These are phyloP conservation scores for Aradophagus sp. DNA, from an alignment of 1,140 invertebrate genomes.

Conservation along the genomic window DNA sequence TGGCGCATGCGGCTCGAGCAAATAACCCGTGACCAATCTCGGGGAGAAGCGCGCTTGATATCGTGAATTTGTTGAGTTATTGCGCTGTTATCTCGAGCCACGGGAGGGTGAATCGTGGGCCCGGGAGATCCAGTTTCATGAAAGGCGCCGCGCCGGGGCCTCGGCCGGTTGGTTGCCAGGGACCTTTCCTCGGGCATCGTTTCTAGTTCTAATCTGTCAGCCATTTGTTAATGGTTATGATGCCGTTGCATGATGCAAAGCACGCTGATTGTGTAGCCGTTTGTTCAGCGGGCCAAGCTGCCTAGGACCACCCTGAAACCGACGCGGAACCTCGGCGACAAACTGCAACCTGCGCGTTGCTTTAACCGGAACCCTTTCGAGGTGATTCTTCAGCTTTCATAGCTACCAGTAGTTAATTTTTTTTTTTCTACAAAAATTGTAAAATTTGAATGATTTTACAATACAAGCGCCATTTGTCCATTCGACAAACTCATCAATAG, in stretches of 20 bases:
- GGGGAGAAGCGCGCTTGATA: slow-evolving; percentile 61
- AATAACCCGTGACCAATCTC: slow-evolving; percentile 67
- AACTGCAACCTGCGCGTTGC: slow-evolving; percentile 32
- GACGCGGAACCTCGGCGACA: slow-evolving; percentile 28
- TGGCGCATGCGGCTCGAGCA: slow-evolving; percentile 15
- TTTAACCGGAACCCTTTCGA: slow-evolving; percentile 23
- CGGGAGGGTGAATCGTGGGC: slow-evolving; percentile 54
- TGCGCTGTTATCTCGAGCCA: slow-evolving; percentile 67
- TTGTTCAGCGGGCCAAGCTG: slow-evolving; percentile 55
- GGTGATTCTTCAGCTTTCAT: no score
- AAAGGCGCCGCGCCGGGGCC: slow-evolving; percentile 63
- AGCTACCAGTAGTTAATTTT: no score
- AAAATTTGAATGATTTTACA: no score
- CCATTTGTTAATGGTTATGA: slow-evolving; percentile 71
- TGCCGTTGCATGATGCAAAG: slow-evolving; percentile 61
- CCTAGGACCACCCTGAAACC: slow-evolving; percentile 66
- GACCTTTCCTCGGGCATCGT: slow-evolving; percentile 51
- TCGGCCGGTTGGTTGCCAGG: slow-evolving; percentile 10
- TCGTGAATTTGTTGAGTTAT: slow-evolving; percentile 71
- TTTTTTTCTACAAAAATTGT: no score
- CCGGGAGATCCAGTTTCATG: slow-evolving; percentile 70
- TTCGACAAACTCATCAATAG: neutral
- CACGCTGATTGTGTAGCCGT: slow-evolving; percentile 63
- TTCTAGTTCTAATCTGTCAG: slow-evolving; percentile 71
- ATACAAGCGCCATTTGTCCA: no score